Evolutionary conservation across 2,888 invertebrate genomes (phyloP), one percentile per base, ranked within the genome.

Genomic region (Calliopum simillimum): DNA sequence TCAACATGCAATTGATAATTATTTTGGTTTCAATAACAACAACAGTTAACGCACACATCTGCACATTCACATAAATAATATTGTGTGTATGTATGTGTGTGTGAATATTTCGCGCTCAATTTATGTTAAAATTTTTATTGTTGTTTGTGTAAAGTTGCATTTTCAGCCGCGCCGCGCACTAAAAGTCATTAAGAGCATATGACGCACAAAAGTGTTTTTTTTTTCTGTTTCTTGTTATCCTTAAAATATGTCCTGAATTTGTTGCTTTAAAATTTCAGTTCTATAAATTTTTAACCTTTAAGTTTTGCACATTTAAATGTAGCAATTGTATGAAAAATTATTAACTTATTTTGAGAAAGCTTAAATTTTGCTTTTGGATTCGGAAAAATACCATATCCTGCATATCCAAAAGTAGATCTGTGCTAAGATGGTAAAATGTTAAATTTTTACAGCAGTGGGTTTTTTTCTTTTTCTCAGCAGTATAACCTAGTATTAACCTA

Each of bases 171-270:
- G n/a, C n/a, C 49, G 44, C 64, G 12, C 44, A n/a, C n/a, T n/a
- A 53, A 65, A 69, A 66, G 55, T 69, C 71, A 56, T 69, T 71
- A 71, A 71, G 61, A 41, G 55, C 71, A 71, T 61, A 69, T 69
- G 69, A 55, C 55, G 56, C 69, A 19, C 33, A 25, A 21, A 33
- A 43, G 41, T 4, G 16, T 59, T 53, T 19, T 19, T n/a, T 19
- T 21, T 53, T 11, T 49, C 19, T 49, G 4, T 49, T 5, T n/a
- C 12, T 53, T 53, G 23, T 23, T 49, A 53, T 33, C 33, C 33
- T 33, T 33, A 33, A 33, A 33, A 33, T 33, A 33, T 33, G 33
- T 33, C 33, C 33, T 33, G 5, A 33, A 19, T 12, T 21, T 19
- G 2, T n/a, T 19, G n/a, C 23, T 53, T 53, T 53, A 53, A 53